A percentile compares a stretch with the other conserved stretches of the same genome.
phyloP scores from a whole-genome alignment of 2,888 invertebrate genomes.

The Nomada flava region DNA sequence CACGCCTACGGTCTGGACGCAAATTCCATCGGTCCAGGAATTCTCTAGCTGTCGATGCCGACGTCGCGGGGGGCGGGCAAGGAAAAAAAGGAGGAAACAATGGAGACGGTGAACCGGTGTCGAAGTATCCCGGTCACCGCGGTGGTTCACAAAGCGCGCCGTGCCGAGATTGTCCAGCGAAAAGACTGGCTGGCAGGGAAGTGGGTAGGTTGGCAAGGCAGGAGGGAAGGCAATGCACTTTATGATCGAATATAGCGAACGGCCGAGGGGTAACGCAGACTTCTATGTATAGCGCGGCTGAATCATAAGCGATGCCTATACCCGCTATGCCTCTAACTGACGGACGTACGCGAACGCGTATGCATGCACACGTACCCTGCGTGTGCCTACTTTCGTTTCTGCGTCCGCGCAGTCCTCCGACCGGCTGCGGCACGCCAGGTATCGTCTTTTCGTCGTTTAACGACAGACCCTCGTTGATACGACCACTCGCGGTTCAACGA shows the following conservation, averaged over 20 bases:
- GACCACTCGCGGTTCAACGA: neutral
- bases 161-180: conserved; percentile 64
- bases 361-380: neutral
- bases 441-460: neutral
- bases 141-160: conserved; percentile 65
- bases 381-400: conserved; percentile 30
- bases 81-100: conserved; percentile 24
- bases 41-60: neutral
- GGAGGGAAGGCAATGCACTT: conserved; percentile 76
- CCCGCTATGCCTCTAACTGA: conserved; percentile 31
- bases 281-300: conserved; percentile 74
- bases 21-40: conserved; percentile 24
- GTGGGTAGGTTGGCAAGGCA: conserved; percentile 20
- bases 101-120: conserved; percentile 27
- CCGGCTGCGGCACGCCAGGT: neutral
- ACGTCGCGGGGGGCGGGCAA: neutral
- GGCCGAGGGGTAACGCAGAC: conserved; percentile 66
- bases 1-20: neutral
- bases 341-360: conserved; percentile 12
- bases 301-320: conserved; percentile 69
- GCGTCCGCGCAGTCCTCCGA: neutral
- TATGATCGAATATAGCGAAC: conserved; percentile 76
- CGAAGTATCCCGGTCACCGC: conserved; percentile 60
- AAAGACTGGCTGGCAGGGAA: conserved; percentile 52
- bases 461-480: neutral